These are phyloP conservation scores for Strigamia crassipes DNA, from an alignment of 2,888 invertebrate genomes.

Conservation along the genomic window DNA sequence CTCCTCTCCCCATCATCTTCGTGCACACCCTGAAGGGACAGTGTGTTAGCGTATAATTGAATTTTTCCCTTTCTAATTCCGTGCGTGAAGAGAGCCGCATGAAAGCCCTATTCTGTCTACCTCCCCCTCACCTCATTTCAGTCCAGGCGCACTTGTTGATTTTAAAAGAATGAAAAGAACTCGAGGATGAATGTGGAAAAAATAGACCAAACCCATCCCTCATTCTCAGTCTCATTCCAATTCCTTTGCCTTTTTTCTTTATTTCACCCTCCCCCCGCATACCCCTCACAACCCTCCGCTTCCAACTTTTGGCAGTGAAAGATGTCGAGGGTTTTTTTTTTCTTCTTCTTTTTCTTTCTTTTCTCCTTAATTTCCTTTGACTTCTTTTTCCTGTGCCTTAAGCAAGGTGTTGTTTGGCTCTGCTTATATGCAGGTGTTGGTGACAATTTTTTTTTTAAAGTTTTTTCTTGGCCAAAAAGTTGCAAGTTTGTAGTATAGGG, in stretches of 20 bases:
- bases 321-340: conserved; percentile 19
- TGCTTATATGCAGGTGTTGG: conserved; percentile 6
- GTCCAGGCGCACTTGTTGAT: conserved; percentile 34
- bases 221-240: background rate
- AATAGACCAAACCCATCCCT: background rate
- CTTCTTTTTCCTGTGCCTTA: background rate
- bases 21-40: conserved; percentile 34
- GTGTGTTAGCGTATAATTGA: conserved; percentile 34
- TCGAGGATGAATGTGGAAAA: background rate
- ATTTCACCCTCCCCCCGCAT: too few species aligned
- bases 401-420: conserved; percentile 1
- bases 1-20: background rate
- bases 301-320: conserved; percentile 13
- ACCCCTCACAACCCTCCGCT: too few species aligned
- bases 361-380: conserved; percentile 24
- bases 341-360: too few species aligned
- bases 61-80: conserved; percentile 37
- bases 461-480: background rate
- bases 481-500: background rate
- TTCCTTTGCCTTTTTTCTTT: background rate
- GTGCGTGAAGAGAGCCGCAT: conserved; percentile 19
- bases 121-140: conserved; percentile 24
- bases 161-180: conserved; percentile 34
- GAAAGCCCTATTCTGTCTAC: conserved; percentile 2
- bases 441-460: background rate